Evolutionary conservation across 2,888 invertebrate species (phyloP).

Genomic region (Saturnia pavonia): DNA sequence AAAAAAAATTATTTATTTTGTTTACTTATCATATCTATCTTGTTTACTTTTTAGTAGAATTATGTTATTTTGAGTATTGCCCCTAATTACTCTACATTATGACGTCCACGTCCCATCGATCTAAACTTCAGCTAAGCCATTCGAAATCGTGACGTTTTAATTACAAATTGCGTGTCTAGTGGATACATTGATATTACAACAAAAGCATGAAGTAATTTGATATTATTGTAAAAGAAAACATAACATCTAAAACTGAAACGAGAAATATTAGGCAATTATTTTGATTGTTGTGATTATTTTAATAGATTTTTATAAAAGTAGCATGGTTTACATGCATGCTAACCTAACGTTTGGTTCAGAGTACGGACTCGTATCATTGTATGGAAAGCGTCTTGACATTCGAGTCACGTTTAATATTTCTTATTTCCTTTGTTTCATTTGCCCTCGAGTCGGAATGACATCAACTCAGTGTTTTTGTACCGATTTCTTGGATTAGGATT

Average conservation of each 20-base stretch:
- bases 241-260: not conserved
- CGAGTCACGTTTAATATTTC: slow-evolving; percentile 80
- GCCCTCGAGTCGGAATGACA: slow-evolving; percentile 70
- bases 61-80: not conserved
- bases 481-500: slow-evolving; percentile 44
- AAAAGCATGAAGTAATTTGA: not conserved
- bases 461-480: slow-evolving; percentile 60
- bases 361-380: slow-evolving; percentile 49
- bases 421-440: slow-evolving; percentile 79
- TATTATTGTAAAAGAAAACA: not conserved
- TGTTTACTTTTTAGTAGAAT: not conserved
- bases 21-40: not conserved
- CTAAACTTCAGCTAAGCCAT: not conserved
- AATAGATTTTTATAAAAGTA: slow-evolving; percentile 58
- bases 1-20: slow-evolving; percentile 8
- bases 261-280: slow-evolving; percentile 30
- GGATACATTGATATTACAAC: not conserved
- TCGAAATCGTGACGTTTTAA: not conserved
- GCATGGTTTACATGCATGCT: slow-evolving; percentile 58
- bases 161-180: not conserved
- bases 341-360: slow-evolving; percentile 53
- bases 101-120: not conserved
- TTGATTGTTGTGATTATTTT: slow-evolving; percentile 53
- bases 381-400: slow-evolving; percentile 68
- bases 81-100: not conserved